These are phyloP conservation scores for Standfussiana lucernea DNA, from an alignment of 2,888 invertebrate species.

Conservation along the genomic window DNA sequence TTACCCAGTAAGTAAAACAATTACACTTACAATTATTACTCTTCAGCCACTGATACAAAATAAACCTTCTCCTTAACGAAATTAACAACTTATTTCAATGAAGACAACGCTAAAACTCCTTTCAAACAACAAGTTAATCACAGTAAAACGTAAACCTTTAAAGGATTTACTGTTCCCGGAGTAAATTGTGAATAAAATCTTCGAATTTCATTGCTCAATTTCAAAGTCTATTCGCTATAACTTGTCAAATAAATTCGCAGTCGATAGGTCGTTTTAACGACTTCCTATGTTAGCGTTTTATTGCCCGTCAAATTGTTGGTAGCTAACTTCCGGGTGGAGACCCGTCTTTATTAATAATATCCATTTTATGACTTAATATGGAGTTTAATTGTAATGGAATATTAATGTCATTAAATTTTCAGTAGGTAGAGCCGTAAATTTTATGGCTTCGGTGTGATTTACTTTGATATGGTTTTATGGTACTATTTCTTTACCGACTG, in stretches of 20 bases:
- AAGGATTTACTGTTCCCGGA: conserved; percentile 54
- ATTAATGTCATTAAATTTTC: conserved; percentile 54
- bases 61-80: background rate
- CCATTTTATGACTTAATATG: conserved; percentile 67
- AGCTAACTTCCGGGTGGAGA: conserved; percentile 57
- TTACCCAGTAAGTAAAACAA: background rate
- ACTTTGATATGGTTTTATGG: background rate
- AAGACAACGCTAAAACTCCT: background rate
- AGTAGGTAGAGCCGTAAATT: conserved; percentile 28
- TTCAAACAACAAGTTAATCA: conserved; percentile 34
- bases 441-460: conserved; percentile 31
- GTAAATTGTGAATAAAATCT: conserved; percentile 70
- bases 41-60: background rate
- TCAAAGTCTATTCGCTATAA: conserved; percentile 75
- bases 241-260: conserved; percentile 82
- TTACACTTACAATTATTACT: background rate
- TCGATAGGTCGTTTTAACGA: conserved; percentile 74
- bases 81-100: conserved; percentile 25
- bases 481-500: background rate
- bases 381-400: conserved; percentile 62
- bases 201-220: conserved; percentile 76
- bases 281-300: conserved; percentile 77
- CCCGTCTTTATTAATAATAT: conserved; percentile 68
- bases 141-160: conserved; percentile 29
- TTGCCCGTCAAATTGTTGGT: conserved; percentile 73